phyloP scores from a whole-genome alignment of 2,888 invertebrate genomes.

The Falcaria lacertinaria region DNA sequence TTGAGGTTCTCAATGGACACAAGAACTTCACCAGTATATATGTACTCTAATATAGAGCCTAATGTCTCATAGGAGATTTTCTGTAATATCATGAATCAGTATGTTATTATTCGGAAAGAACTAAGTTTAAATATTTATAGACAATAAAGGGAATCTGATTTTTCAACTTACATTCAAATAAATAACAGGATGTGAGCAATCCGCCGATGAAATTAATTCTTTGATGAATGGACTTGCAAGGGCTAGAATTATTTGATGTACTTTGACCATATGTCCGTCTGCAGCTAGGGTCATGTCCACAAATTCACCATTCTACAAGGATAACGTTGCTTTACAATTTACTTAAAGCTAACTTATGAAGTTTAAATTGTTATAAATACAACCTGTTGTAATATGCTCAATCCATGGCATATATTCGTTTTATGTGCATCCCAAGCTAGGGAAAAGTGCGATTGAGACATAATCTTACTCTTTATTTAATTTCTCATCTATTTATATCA shows the following conservation, averaged over 20 bases:
- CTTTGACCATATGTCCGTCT: constrained; percentile 67
- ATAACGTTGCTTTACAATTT: too few relatives aligned
- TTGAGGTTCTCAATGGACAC: constrained; percentile 47
- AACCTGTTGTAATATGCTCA: constrained; percentile 1
- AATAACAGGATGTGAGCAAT: constrained; percentile 64
- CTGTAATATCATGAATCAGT: constrained; percentile 30
- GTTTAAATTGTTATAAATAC: not conserved
- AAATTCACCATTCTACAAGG: constrained; percentile 46
- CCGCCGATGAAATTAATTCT: constrained; percentile 56
- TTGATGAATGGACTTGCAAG: constrained; percentile 70
- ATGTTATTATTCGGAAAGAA: too few relatives aligned
- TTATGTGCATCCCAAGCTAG: constrained; percentile 54
- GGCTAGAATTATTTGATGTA: constrained; percentile 64
- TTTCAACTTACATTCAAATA: constrained; percentile 61
- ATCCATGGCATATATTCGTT: constrained; percentile 51
- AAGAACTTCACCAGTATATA: constrained; percentile 63
- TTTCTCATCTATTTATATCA: too few relatives aligned
- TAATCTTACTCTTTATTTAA: too few relatives aligned
- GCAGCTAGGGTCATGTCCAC: constrained; percentile 74
- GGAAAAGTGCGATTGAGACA: constrained; percentile 37
- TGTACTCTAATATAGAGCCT: constrained; percentile 55
- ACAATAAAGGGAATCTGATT: not conserved
- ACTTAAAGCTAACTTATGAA: too few relatives aligned
- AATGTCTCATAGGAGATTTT: constrained; percentile 58
- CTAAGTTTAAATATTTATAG: too few relatives aligned